Evolutionary conservation across 2,888 invertebrate species (phyloP).

Genomic region (Trichacis sp.): DNA sequence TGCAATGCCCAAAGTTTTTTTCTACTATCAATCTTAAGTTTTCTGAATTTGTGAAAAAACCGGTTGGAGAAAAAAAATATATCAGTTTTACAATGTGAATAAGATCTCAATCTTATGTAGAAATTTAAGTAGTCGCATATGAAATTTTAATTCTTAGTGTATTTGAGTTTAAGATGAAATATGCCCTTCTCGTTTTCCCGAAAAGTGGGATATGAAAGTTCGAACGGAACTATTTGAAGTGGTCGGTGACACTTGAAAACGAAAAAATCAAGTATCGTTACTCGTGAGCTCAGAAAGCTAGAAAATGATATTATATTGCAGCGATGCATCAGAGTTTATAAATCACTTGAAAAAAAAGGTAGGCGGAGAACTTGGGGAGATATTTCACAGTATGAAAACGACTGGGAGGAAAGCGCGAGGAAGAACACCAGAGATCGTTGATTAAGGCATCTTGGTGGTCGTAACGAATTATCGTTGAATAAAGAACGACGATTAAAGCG

Average conservation of each 20-base stretch:
- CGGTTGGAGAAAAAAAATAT: not conserved
- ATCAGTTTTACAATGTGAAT: too few species aligned
- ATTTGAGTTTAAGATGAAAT: too few species aligned
- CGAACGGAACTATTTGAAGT: not conserved
- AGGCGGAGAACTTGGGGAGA: conserved; percentile 17
- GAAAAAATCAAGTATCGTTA: conserved; percentile 2
- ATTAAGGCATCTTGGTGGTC: conserved; percentile 54
- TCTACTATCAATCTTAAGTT: too few species aligned
- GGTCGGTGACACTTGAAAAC: not conserved
- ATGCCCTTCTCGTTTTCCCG: not conserved
- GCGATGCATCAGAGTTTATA: conserved; percentile 50
- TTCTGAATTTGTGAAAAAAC: too few species aligned
- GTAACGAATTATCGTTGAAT: conserved; percentile 54
- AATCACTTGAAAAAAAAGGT: conserved; percentile 46
- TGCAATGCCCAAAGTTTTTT: too few species aligned
- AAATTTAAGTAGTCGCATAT: too few species aligned
- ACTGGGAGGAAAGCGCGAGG: conserved; percentile 1
- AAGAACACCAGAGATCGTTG: conserved; percentile 31
- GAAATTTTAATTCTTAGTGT: too few species aligned
- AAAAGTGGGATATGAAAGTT: not conserved
- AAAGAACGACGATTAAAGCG: conserved; percentile 48
- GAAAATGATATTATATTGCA: conserved; percentile 45
- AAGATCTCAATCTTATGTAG: too few species aligned
- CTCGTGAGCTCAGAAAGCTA: conserved; percentile 1
- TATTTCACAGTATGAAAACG: conserved; percentile 19